A percentile compares a stretch with the other conserved stretches of the same genome.
These are phyloP conservation scores for Himalopsyche tibetana DNA, from an alignment of 2,888 invertebrate genomes.

Conservation along the genomic window DNA sequence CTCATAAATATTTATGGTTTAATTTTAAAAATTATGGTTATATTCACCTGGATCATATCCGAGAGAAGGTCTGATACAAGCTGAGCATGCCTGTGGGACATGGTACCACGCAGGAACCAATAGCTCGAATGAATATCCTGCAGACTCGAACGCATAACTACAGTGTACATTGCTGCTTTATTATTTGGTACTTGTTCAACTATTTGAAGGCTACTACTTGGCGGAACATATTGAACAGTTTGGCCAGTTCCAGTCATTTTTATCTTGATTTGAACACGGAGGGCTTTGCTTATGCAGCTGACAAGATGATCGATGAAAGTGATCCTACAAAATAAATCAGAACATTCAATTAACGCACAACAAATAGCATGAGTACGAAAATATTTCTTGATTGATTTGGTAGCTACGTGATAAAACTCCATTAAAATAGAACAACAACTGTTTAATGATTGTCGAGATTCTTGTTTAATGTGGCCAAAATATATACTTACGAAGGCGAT, in stretches of 20 bases:
- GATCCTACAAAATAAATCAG: conserved; percentile 72
- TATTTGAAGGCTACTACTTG: conserved; percentile 17
- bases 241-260: conserved; percentile 72
- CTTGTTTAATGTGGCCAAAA: background rate
- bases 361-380: too few relatives aligned
- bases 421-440: too few relatives aligned
- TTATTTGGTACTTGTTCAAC: conserved; percentile 49
- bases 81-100: conserved; percentile 90
- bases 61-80: conserved; percentile 91
- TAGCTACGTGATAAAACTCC: too few relatives aligned
- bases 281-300: conserved; percentile 92
- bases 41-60: conserved; percentile 92
- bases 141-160: conserved; percentile 77
- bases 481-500: conserved; percentile 68
- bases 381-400: background rate
- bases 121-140: conserved; percentile 68
- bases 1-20: too few relatives aligned
- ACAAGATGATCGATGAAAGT: conserved; percentile 93
- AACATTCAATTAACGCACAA: background rate
- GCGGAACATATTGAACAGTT: background rate
- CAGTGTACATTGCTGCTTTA: conserved; percentile 69
- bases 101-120: conserved; percentile 95
- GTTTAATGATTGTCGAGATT: too few relatives aligned
- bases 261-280: conserved; percentile 90
- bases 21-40: background rate